Base-by-base conservation (phyloP, 1,140 invertebrate species). In the Choristoneura fumiferana region DNA sequence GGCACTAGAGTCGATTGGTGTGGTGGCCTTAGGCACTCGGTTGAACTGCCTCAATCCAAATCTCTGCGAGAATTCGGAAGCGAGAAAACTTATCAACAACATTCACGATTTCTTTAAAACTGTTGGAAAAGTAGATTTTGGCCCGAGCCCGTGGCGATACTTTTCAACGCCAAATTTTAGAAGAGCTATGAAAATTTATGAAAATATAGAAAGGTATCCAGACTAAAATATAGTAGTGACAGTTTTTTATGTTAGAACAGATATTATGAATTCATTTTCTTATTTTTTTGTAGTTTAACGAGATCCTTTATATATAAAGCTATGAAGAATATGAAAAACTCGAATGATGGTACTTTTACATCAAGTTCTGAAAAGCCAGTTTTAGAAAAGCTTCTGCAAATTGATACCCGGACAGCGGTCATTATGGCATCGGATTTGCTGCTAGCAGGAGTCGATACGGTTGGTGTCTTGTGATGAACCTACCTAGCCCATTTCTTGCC, bases 401-500 rank as follows among this genome's bases (percentile, higher is more conserved):
- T 91, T 12, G 89, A 91, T 67, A 84, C 90, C 66, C 84, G 84
- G 74, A 84, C 89, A 29, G 93, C 93, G 0, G 69, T 90, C 12
- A 88, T 92, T 1, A 94, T 96, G 91, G 92, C 93, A 2, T 89
- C 92, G 60, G 95, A 96, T 74, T 93, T 95, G 91, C 60, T 96
- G 15, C 90, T 94, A 54, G 94, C 94, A 12, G 95, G 95, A 49
- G 91, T 95, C 22, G 95, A 96, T 84, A 96, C 94, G 65, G 94
- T 94, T 37, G 6, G 22, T 29, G 6, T 29, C 2, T 6, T 29
- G 2, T 29, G 2, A 29, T 3, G 22, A 3, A 2, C 2, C 22
- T 29, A 29, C 2, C 22, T 29, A 29, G 2, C 2, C 22, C 2
- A 29, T 29, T 29, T 29, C 22, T 3, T 29, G 2, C 2, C 22